Base-by-base conservation (phyloP, 1,140 invertebrate genomes). In the Drosophila azteca region DNA sequence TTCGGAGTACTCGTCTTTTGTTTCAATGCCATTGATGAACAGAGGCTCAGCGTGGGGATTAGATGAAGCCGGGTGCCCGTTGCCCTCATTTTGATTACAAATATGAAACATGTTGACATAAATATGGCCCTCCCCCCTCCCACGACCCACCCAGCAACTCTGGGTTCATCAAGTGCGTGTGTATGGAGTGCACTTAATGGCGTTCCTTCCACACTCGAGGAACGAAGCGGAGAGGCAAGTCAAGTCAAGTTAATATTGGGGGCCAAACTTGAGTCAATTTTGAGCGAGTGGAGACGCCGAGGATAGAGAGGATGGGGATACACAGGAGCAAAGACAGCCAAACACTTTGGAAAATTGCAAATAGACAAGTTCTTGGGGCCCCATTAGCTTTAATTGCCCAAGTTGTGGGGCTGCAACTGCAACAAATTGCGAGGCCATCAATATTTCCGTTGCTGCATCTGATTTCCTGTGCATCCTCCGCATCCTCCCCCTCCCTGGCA, bases 321-420 rank as follows among this genome's bases (percentile, higher is more conserved):
- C 24, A 26, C 17, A 20, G 2, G 6, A 15, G 26, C 26, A 35
- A 8, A 43, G 24, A 44, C 9, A 11, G n/a, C 13, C 20, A 29
- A 70, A 58, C 52, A 75, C 71, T 74, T 43, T 54, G 61, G 50
- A 59, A 75, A 75, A 75, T 66, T 66, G 52, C 67, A 48, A 53
- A 66, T 75, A 66, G 72, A 75, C 46, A 74, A 66, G 71, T 66
- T 58, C 61, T 53, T 53, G 49, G 71, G 35, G 62, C 61, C 71
- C 61, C 71, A 87, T 87, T 87, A 88, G 83, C 66, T 72, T 83
- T 76, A 87, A 87, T 87, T 88, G 63, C 63, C 69, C 70, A 77
- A 77, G 59, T 59, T 69, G 41, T 55, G 39, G 29, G 8, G 22
- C 17, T 20, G 17, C 41, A 63, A 75, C 60, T 87, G 83, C 73